phyloP scores from a whole-genome alignment of 2,888 invertebrate species.

The Vandiemenella viatica region DNA sequence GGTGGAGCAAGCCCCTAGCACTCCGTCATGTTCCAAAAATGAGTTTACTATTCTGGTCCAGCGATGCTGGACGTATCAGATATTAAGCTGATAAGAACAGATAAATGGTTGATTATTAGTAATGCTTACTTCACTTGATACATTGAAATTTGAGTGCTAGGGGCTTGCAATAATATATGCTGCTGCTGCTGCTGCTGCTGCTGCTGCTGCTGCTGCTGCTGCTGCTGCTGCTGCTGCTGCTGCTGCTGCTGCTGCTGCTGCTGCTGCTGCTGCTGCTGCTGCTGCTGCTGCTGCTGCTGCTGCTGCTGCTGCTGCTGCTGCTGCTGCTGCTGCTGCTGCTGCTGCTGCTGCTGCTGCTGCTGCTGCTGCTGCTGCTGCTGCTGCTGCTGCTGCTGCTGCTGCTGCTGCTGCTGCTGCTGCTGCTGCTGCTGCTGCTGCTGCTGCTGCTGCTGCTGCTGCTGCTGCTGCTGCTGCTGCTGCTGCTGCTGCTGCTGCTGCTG shows the following conservation, averaged over 20 bases:
- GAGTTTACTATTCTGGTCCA: too few species aligned
- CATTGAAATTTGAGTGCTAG: too few species aligned
- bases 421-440: conserved; percentile 4
- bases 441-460: conserved; percentile 4
- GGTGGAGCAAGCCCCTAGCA: too few species aligned
- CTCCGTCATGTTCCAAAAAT: too few species aligned
- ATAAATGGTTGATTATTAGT: too few species aligned
- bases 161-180: too few species aligned
- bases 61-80: too few species aligned
- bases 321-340: conserved; percentile 4
- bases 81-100: too few species aligned
- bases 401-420: conserved; percentile 5
- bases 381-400: conserved; percentile 5
- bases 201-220: conserved; percentile 5
- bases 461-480: conserved; percentile 4
- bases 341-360: conserved; percentile 5
- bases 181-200: conserved; percentile 4
- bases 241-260: conserved; percentile 5
- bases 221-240: conserved; percentile 6
- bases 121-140: too few species aligned
- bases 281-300: conserved; percentile 6
- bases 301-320: conserved; percentile 6
- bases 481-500: conserved; percentile 1
- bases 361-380: conserved; percentile 4
- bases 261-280: conserved; percentile 3